Base-by-base conservation (phyloP, 2,888 invertebrate genomes). In the Lordiphosa andalusiaca region DNA sequence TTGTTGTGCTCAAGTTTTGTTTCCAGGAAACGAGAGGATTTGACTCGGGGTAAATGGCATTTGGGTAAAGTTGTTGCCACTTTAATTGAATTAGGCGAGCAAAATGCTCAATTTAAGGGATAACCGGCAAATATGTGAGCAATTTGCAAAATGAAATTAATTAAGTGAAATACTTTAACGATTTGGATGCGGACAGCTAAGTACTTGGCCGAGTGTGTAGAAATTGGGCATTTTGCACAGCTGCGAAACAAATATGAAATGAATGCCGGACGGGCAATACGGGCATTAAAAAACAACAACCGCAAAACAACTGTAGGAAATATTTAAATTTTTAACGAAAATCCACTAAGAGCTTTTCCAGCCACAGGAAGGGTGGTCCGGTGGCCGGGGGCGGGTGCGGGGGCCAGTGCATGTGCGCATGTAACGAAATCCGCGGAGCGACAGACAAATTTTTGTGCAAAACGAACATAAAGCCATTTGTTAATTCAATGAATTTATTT, bases 401-500 rank as follows among this genome's bases (percentile, higher is more conserved):
- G 30, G 9, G 30, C 9, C 9, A 3, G 5, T 39, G 7, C 21
- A 13, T 35, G 13, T 35, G 21, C 40, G n/a, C 10, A 55, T 64
- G 61, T 53, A 67, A 51, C 61, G 50, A 57, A 68, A 71, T 57
- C 42, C 58, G 58, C 38, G 56, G 49, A 81, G 42, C 30, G 38
- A 33, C 23, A 42, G 38, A 52, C 42, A 58, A 58, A 49, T 56
- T 64, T 56, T 53, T 46, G 56, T 49, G n/a, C 23, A 53, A 66
- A 75, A 67, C 64, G 73, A 64, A 72, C 77, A 76, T 67, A 73
- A 80, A 69, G 73, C 81, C 67, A 76, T 74, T 81, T 73, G 81
- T 74, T 74, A 73, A 73, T 67, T 65, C 77, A 76, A 84, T 81
- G 64, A 73, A 76, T 80, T 80, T 68, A 71, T 71, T 62, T 56